Conservation (phyloP, 2,113 vertebrate species). For the Rafetus swinhoei region DNA sequence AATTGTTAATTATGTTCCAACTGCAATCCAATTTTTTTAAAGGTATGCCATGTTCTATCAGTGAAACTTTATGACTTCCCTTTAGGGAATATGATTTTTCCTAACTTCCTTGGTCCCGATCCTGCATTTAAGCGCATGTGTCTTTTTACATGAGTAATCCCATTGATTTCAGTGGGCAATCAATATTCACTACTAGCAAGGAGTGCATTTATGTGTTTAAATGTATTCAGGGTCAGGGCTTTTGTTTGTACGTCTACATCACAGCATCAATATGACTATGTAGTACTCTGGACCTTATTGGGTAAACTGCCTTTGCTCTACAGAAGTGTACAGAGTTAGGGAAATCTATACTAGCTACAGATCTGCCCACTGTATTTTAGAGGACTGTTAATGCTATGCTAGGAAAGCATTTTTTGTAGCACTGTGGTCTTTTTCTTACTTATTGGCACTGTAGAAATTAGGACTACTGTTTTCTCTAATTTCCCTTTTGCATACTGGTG, state of each 20-base stretch:
- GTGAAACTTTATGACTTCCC: rapidly evolving
- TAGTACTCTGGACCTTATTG: not conserved
- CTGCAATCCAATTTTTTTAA: rapidly evolving
- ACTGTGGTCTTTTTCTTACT: not conserved
- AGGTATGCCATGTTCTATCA: not conserved
- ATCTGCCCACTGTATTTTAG: not conserved
- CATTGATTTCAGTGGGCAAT: not conserved
- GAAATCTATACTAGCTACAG: not conserved
- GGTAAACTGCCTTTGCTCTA: not conserved
- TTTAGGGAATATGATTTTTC: rapidly evolving
- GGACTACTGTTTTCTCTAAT: not conserved
- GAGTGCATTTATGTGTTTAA: rapidly evolving
- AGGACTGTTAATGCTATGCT: not conserved
- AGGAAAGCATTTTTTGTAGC: not conserved
- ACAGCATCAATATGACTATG: not conserved
- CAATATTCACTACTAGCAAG: not conserved
- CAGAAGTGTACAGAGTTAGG: not conserved
- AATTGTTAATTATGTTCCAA: rapidly evolving
- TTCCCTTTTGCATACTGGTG: not conserved
- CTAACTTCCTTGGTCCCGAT: not conserved
- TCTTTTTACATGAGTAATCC: not conserved
- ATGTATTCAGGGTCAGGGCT: rapidly evolving
- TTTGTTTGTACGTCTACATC: not conserved
- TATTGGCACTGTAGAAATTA: not conserved
- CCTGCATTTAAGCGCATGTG: rapidly evolving